A percentile compares a stretch with the other conserved stretches of the same genome.
These are phyloP conservation scores for Pollachius pollachius DNA, from an alignment of 2,113 vertebrate species.

Conservation along the genomic window DNA sequence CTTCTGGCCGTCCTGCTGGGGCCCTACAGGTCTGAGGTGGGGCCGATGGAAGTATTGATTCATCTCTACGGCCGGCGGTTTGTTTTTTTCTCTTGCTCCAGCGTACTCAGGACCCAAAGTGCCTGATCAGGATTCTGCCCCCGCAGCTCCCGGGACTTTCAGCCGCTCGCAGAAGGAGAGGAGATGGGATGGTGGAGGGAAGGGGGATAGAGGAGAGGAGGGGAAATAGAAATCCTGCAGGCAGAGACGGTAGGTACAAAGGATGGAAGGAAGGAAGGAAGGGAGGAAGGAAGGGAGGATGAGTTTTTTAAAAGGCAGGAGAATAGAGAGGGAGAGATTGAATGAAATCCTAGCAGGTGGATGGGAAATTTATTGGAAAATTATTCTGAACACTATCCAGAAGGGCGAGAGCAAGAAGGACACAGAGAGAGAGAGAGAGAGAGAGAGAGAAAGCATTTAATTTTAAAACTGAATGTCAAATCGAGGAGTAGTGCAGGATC, in stretches of 20 bases:
- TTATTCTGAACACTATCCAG: neutral
- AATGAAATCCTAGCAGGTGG: too few species aligned
- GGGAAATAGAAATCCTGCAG: neutral
- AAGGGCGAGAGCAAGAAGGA: too few species aligned
- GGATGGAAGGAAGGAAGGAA: constrained; percentile 26
- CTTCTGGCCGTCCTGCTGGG: constrained; percentile 58
- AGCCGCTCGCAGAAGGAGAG: constrained; percentile 39
- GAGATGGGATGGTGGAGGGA: constrained; percentile 26
- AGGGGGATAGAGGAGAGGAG: constrained; percentile 34
- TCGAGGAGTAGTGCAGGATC: neutral
- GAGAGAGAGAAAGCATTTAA: constrained; percentile 31
- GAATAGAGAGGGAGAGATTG: constrained; percentile 27
- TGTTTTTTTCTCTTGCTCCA: constrained; percentile 43
- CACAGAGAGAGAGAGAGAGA: neutral
- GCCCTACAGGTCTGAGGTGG: constrained; percentile 69
- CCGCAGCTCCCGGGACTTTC: constrained; percentile 43
- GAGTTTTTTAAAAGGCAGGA: neutral
- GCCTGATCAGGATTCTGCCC: constrained; percentile 74
- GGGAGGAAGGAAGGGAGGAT: neutral
- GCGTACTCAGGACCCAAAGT: constrained; percentile 55
- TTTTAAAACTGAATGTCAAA: constrained; percentile 54
- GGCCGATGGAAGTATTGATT: constrained; percentile 73
- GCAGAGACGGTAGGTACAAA: constrained; percentile 8
- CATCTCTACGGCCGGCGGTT: constrained; percentile 48
- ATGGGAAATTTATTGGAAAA: too few species aligned